phyloP scores from a whole-genome alignment of 2,797 vertebrate genomes.

The Ciconia nigra region DNA sequence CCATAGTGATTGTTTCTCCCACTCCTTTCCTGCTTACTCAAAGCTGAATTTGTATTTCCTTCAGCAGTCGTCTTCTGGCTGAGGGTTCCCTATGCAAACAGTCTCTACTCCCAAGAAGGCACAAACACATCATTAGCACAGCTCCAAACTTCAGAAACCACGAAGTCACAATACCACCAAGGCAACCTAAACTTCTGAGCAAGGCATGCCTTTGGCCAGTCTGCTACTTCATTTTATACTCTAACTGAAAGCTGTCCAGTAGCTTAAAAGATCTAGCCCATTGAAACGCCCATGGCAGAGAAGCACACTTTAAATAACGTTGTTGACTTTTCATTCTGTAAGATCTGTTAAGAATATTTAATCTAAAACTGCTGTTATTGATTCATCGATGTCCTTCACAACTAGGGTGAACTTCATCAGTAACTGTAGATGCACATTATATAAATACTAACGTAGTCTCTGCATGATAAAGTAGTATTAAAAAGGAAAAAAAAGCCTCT shows the following conservation, averaged over 20 bases:
- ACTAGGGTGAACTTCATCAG: background rate
- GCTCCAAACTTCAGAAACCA: background rate
- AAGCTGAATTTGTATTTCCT: background rate
- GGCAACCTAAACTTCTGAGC: constrained; percentile 4
- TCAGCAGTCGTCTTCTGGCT: background rate
- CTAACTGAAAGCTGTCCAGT: background rate
- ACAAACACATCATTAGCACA: background rate
- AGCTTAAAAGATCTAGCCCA: background rate
- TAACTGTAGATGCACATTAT: background rate
- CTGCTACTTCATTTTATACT: constrained; percentile 5
- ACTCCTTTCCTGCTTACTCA: background rate
- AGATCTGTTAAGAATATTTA: constrained; percentile 12
- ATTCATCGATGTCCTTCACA: background rate
- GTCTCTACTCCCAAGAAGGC: background rate
- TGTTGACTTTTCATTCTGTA: constrained; percentile 14
- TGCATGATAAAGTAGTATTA: background rate
- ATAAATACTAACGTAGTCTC: background rate
- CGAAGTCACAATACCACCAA: background rate
- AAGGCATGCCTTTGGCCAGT: background rate
- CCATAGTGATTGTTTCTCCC: background rate
- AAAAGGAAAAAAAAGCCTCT: background rate
- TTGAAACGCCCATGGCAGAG: background rate
- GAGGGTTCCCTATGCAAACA: background rate
- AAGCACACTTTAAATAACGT: background rate
- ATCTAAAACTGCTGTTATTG: background rate